phyloP scores from a whole-genome alignment of 2,113 vertebrate genomes.

The Pelusios castaneus region DNA sequence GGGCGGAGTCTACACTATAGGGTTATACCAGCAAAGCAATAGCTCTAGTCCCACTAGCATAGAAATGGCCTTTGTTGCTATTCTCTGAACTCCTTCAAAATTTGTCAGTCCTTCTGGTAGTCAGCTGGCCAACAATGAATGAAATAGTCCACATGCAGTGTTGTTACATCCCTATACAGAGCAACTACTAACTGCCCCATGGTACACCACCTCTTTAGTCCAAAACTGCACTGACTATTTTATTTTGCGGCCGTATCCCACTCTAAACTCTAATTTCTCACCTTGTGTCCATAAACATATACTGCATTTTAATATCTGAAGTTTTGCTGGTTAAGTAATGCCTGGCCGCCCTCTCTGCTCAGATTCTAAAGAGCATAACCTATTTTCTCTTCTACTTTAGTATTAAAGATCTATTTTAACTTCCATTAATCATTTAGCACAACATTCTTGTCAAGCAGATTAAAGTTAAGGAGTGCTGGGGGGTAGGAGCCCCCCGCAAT shows the following conservation, averaged over 20 bases:
- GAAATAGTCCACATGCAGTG: neutral
- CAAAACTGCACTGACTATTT: neutral
- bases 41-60: neutral
- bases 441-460: neutral
- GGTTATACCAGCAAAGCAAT: neutral
- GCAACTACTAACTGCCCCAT: neutral
- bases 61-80: neutral
- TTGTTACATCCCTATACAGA: neutral
- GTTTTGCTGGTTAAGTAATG: neutral
- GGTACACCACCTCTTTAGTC: neutral
- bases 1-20: neutral
- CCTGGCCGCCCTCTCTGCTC: neutral
- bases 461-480: neutral
- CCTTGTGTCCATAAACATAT: neutral
- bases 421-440: neutral
- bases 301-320: neutral
- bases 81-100: neutral
- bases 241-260: neutral
- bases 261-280: neutral
- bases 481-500: no score
- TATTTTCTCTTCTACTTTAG: neutral
- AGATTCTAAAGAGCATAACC: neutral
- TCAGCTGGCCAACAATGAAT: neutral
- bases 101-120: neutral
- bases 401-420: neutral